Conservation (phyloP, 2,888 invertebrate species). For the Himalopsyche anomala region DNA sequence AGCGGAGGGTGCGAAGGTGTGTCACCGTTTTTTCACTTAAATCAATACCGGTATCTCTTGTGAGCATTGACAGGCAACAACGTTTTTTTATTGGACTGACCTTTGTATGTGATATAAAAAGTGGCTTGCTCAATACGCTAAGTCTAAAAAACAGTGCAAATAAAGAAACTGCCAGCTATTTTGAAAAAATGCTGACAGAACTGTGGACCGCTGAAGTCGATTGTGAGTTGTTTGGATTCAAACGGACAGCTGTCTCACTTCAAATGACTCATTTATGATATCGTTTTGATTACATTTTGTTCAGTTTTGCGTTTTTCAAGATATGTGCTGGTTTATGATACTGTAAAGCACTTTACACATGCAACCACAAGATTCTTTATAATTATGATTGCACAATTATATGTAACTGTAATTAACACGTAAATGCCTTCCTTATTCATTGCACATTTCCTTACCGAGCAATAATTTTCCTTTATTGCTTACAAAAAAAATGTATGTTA, state of each 20-base stretch:
- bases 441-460: background rate
- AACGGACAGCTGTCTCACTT: too few species aligned
- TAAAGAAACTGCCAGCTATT: constrained; percentile 8
- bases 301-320: too few species aligned
- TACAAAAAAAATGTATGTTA: background rate
- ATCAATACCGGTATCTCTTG: background rate
- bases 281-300: too few species aligned
- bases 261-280: too few species aligned
- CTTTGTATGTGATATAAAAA: constrained; percentile 20
- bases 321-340: too few species aligned
- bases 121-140: background rate
- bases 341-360: too few species aligned
- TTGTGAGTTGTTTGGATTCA: too few species aligned
- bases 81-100: constrained; percentile 9
- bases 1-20: constrained; percentile 88
- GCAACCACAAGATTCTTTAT: too few species aligned
- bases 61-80: background rate
- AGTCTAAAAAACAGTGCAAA: constrained; percentile 20
- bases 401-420: background rate
- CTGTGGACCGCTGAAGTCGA: too few species aligned
- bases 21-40: background rate
- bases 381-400: background rate
- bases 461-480: constrained; percentile 19
- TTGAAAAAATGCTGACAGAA: background rate
- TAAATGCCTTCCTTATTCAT: background rate